Base-by-base conservation (phyloP, 1,140 invertebrate species). In the Zaprionus ornatus region DNA sequence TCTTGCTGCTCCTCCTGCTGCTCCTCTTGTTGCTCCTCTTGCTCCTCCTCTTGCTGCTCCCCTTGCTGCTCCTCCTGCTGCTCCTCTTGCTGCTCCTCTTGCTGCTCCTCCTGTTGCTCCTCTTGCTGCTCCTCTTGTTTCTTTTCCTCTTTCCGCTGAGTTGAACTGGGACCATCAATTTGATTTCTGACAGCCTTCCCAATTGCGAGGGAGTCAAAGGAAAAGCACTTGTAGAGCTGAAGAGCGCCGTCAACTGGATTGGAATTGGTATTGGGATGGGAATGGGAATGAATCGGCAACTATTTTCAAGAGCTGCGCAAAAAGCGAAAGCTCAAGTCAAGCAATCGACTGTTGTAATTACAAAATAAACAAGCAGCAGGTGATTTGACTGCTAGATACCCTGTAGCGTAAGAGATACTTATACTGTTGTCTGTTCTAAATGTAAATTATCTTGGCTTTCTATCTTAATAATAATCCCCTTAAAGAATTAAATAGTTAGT, bases 111-210 rank as follows among this genome's bases (percentile, higher is more conserved):
- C 45, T 50, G 45, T 5, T 17, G 17, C 48, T 21, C 7, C 48
- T 10, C 7, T 19, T 40, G 48, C 52, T 9, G 4, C 25, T 15
- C 13, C 52, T 23, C 50, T 21, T 23, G 50, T 29, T 35, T 3
- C 29, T 12, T 54, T 63, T 63, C 27, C 23, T 42, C 40, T 69
- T 23, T 56, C 62, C 69, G 57, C 54, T 55, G 60, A 79, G 60
- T 69, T 72, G 67, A 76, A 77, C 72, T 66, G 79, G 68, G 83
- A 79, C 79, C 74, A 85, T 87, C 76, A 85, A 82, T 85, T 82
- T 67, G 61, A 52, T 57, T 57, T 72, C 59, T 82, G 82, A 79
- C 83, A 85, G 48, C 52, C 23, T 45, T 19, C 25, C 37, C 48
- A 50, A 23, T 37, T 50, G 19, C 23, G 56, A 7, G n/a, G 21